Base-by-base conservation (phyloP, 2,888 invertebrate species). In the Oscheius sp. region DNA sequence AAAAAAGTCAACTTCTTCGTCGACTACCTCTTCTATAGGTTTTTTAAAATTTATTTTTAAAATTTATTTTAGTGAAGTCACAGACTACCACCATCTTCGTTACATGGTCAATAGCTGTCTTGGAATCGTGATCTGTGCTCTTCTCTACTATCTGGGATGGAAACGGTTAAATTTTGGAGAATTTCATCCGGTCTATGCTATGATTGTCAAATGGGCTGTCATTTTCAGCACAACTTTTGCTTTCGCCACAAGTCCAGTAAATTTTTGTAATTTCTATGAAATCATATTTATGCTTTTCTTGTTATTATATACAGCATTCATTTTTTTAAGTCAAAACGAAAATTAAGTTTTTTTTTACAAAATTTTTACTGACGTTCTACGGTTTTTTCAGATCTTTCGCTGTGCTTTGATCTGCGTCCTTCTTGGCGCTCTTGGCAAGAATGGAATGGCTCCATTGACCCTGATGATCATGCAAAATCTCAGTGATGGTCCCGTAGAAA, bases 91-190 rank as follows among this genome's bases (percentile, higher is more conserved):
- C n/a, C 61, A 47, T 17, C 70, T 83, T 9, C 81, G 83, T 1
- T 36, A 75, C 14, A 17, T 81, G 1, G 66, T 80, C 67, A 83
- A 83, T 51, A 65, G 71, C 14, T 45, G 80, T 0, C 54, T 82
- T 22, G 83, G 83, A 6, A 63, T 82, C 12, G 20, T 70, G n/a
- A 51, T 83, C 26, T 77, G 78, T 12, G 41, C 70, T 2, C 45
- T 54, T 33, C 68, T 83, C n/a, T 83, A 84, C 65, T 67, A 77
- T 32, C 62, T 80, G 26, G 79, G 74, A 14, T 83, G 83, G 82
- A 72, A 79, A 17, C 71, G 78, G n/a, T 68, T 84, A 38, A 83
- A 84, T 54, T 84, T 84, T 41, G 81, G 76, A 33, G 78, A 80
- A 24, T 82, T 81, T 45, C 70, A 80, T 49, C 54, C 67, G 4